Base-by-base conservation (phyloP, 2,888 invertebrate genomes). In the Hirtodrosophila histrioides region DNA sequence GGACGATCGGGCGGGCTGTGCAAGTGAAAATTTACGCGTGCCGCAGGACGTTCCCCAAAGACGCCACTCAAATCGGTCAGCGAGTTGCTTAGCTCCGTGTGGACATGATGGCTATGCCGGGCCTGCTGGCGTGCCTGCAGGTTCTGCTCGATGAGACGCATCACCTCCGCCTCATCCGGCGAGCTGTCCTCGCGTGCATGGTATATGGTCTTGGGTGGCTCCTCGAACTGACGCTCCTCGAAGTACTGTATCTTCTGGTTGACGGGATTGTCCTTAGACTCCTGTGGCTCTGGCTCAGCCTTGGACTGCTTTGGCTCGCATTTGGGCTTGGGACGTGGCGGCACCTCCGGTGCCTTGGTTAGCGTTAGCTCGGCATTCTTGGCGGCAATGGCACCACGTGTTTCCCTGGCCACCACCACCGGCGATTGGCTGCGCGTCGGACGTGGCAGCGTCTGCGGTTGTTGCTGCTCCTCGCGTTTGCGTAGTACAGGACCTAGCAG, bases 241-340 rank as follows among this genome's bases (percentile, higher is more conserved):
- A 96, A 97, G 91, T 95, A 96, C 89, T 95, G 94, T 0, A 97
- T 96, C 80, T 94, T 94, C 58, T 94, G 93, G 0, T 96, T 82
- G 4, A 90, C 94, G 61, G 75, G 65, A 35, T 94, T 94, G 67
- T 93, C 93, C 2, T 56, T 55, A 2, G 33, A 9, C 1, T 71
- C 70, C 61, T 3, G 49, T 3, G 35, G 0, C 0, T 45, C 53
- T 3, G 37, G 7, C 3, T 68, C 54, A 3, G 43, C 46, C 3
- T 67, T 75, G 0, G n/a, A 37, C 66, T 36, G 71, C 58, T 41
- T n/a, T 35, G 57, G 4, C 27, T 70, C 61, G 40, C 9, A 3
- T 0, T 69, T 60, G 4, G 65, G 35, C 12, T 71, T 68, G 0
- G 88, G 79, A 0, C 75, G 74, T 43, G 67, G 86, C 33, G 69